A percentile compares a stretch with the other conserved stretches of the same genome.
These are phyloP conservation scores for Pharmacophagus antenor DNA, from an alignment of 2,888 invertebrate species.

Conservation along the genomic window DNA sequence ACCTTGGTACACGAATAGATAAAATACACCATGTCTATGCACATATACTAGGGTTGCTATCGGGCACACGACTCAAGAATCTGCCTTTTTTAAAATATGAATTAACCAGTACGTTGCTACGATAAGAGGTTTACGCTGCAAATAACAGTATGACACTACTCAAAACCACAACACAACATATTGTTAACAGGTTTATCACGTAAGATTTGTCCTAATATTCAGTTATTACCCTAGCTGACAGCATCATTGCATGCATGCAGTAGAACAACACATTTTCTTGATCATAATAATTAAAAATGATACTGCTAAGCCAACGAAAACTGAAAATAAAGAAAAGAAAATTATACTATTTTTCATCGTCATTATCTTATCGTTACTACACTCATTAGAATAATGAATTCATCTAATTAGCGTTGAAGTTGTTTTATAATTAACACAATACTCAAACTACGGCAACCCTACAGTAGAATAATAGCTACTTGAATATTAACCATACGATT, in stretches of 20 bases:
- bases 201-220: too few relatives aligned
- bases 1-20: slow-evolving; percentile 30
- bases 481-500: slow-evolving; percentile 33
- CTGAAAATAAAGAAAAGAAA: neutral
- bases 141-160: too few relatives aligned
- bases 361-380: neutral
- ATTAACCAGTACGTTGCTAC: too few relatives aligned
- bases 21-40: slow-evolving; percentile 23
- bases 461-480: slow-evolving; percentile 24
- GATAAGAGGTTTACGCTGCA: too few relatives aligned
- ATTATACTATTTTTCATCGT: too few relatives aligned
- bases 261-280: too few relatives aligned
- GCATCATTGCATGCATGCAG: too few relatives aligned
- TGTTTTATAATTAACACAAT: neutral
- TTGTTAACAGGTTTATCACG: too few relatives aligned
- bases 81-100: neutral
- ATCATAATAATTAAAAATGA: too few relatives aligned
- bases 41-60: slow-evolving; percentile 11
- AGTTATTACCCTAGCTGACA: too few relatives aligned
- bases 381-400: neutral
- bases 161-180: too few relatives aligned
- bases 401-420: neutral
- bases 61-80: neutral
- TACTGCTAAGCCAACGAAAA: too few relatives aligned
- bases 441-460: neutral